Base-by-base conservation (phyloP, 1,140 invertebrate species). In the Ips nitidus region DNA sequence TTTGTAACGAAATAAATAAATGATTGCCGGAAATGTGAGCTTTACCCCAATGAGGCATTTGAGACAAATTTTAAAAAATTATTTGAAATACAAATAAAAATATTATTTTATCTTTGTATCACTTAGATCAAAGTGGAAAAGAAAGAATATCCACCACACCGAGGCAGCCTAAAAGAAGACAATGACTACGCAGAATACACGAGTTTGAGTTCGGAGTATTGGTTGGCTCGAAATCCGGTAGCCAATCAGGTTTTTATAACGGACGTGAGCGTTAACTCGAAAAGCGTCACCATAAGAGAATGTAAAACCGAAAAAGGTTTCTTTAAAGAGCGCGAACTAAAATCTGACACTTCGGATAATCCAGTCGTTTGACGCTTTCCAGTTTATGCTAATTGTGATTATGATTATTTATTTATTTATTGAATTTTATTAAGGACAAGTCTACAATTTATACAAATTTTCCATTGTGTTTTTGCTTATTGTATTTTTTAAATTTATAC, bases 161-260 rank as follows among this genome's bases (percentile, higher is more conserved):
- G 76, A 41, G 79, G 79, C 42, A 75, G 76, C 59, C 74, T 79
- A 55, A 79, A 76, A 69, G 83, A 84, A 62, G 74, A 75, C 59
- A 69, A 80, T 75, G 74, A 74, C 2, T 78, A 81, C 42, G 80
- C 81, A 4, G 73, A 80, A 37, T 71, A 86, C 1, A 83, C 82
- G 36, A 88, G 85, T 75, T 89, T 89, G 4, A 86, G 88, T 3
- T 89, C 89, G 5, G 90, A 92, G 61, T 95, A 94, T 81, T 96
- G 94, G 93, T 84, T 92, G 70, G 87, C 89, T 66, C 86, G 91
- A 66, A 94, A 92, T 78, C 91, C 90, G 0, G 85, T 95, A 47
- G 92, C 94, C 4, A 93, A 96, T 83, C 92, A 95, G 79, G 94
- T 98, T 73, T 94, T 96, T 75, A 97, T 98, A 74, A 97, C 95